Evolutionary conservation across 2,113 vertebrate genomes (phyloP).

Genomic region (Anolis carolinensis): DNA sequence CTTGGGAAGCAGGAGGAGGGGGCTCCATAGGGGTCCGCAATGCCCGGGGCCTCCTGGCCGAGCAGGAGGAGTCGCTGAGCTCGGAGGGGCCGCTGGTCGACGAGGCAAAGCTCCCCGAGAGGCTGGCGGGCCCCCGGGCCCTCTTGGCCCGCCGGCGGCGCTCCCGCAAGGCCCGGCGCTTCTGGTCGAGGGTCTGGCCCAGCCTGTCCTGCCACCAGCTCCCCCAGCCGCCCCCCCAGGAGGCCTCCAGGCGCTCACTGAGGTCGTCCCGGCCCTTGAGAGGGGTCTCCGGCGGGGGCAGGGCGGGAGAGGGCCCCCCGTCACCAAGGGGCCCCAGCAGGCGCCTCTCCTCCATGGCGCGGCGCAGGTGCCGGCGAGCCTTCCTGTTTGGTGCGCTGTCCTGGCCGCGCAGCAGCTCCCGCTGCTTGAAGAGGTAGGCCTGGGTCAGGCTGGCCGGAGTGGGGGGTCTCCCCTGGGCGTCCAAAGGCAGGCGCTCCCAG

Average conservation of each 20-base stretch:
- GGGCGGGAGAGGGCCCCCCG: constrained; percentile 4
- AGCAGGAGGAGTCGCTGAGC: background rate
- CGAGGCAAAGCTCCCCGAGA: constrained; percentile 79
- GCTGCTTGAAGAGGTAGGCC: background rate
- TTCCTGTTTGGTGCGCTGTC: background rate
- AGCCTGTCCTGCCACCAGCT: constrained; percentile 79
- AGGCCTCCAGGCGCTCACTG: background rate
- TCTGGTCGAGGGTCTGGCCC: constrained; percentile 47
- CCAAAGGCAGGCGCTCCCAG: rapidly evolving
- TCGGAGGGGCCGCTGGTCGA: constrained; percentile 68
- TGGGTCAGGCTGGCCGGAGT: constrained; percentile 27
- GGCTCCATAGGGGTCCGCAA: no score
- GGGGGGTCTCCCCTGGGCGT: background rate
- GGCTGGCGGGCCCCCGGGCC: constrained; percentile 27
- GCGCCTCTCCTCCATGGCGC: constrained; percentile 62
- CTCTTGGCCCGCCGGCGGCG: constrained; percentile 71
- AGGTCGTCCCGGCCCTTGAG: constrained; percentile 60
- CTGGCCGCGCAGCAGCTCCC: background rate
- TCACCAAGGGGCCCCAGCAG: constrained; percentile 55
- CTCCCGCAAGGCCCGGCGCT: constrained; percentile 60
- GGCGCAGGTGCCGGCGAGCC: background rate
- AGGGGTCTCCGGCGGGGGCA: background rate
- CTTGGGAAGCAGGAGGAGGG: background rate
- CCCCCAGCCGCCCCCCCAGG: constrained; percentile 62
- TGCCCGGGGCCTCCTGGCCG: background rate